These are phyloP conservation scores for Penaeus japonicus DNA, from an alignment of 1,140 invertebrate species.

Conservation along the genomic window DNA sequence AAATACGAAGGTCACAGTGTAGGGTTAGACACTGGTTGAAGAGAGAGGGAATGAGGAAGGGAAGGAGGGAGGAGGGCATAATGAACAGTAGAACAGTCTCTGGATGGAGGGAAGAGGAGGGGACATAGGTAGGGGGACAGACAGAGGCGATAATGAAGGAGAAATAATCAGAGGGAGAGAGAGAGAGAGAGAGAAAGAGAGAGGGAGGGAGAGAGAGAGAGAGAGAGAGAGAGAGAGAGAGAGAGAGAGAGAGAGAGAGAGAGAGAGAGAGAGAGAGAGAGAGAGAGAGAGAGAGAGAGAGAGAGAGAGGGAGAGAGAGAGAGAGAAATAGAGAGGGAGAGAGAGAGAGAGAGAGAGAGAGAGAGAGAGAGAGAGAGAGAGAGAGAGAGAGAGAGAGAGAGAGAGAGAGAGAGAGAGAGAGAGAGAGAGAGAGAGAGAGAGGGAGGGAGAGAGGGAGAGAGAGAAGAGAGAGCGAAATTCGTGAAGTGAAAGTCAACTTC, in stretches of 20 bases:
- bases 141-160: neutral
- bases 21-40: too few relatives aligned
- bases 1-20: too few relatives aligned
- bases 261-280: neutral
- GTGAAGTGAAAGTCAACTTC: too few relatives aligned
- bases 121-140: neutral
- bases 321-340: neutral
- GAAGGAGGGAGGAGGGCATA: too few relatives aligned
- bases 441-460: neutral
- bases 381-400: neutral
- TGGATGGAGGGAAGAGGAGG: neutral
- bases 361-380: neutral
- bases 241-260: neutral
- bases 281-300: neutral
- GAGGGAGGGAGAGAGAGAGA: neutral
- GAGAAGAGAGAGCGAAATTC: neutral
- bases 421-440: neutral
- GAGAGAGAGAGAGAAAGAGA: neutral
- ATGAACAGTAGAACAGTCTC: too few relatives aligned
- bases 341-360: neutral
- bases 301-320: neutral
- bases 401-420: neutral
- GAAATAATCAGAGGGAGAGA: neutral
- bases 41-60: too few relatives aligned
- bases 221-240: neutral